Evolutionary conservation across 2,888 invertebrate genomes (phyloP).

Genomic region (Lithophane socia): DNA sequence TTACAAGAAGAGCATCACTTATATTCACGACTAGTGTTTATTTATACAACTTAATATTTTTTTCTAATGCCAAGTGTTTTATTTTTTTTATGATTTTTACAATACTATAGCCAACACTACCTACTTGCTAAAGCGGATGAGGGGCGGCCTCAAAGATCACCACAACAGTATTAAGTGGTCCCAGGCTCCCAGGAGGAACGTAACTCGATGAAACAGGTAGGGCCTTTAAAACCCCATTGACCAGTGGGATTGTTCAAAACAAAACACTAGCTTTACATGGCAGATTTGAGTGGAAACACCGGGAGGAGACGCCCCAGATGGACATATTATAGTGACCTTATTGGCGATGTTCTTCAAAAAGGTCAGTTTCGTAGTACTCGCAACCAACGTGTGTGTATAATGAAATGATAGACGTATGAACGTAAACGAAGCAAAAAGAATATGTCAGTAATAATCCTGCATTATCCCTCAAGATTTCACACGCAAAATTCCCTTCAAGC

Average conservation of each 20-base stretch:
- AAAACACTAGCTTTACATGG: conserved; percentile 6
- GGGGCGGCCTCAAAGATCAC: conserved; percentile 4
- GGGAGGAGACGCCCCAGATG: too few relatives aligned
- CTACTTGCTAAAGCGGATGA: background rate
- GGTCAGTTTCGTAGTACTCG: too few relatives aligned
- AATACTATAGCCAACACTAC: background rate
- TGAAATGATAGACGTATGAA: too few relatives aligned
- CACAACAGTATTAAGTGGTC: conserved; percentile 26
- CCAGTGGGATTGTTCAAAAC: conserved; percentile 14
- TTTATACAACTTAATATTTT: too few relatives aligned
- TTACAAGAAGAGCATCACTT: too few relatives aligned
- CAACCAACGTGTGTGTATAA: too few relatives aligned
- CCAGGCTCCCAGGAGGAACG: conserved; percentile 17
- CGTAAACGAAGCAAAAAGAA: too few relatives aligned
- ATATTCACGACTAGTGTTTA: too few relatives aligned
- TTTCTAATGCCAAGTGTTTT: too few relatives aligned
- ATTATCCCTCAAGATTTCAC: conserved; percentile 3
- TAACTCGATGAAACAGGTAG: conserved; percentile 36
- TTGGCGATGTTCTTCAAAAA: too few relatives aligned
- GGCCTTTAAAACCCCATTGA: conserved; percentile 7
- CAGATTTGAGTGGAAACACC: too few relatives aligned
- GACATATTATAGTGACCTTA: too few relatives aligned
- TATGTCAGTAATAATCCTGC: background rate
- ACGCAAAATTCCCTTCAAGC: conserved; percentile 15
- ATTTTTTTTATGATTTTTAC: background rate